Conservation (phyloP, 2,888 invertebrate species). For the Thymelicus sylvestris region DNA sequence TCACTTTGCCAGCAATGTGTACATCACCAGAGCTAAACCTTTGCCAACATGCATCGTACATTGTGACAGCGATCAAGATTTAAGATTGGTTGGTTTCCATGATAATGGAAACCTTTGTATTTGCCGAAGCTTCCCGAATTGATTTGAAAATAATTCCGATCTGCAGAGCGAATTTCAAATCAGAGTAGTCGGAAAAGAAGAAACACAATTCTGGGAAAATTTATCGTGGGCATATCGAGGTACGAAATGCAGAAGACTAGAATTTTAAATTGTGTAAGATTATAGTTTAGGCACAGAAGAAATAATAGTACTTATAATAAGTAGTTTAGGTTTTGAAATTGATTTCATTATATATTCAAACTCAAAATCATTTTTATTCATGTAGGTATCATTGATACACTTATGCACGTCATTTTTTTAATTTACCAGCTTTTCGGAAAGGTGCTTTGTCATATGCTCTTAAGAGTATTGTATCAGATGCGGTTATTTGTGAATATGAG, state of each 20-base stretch:
- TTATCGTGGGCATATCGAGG: too few species aligned
- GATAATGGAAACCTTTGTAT: slow-evolving; percentile 45
- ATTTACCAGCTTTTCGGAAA: too few species aligned
- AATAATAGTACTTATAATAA: too few species aligned
- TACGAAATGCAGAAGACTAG: neutral
- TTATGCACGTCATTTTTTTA: too few species aligned
- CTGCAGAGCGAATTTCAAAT: slow-evolving; percentile 31
- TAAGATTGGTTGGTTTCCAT: slow-evolving; percentile 38
- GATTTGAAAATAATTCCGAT: slow-evolving; percentile 19
- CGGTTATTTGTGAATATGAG: too few species aligned
- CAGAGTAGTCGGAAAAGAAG: neutral
- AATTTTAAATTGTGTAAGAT: neutral
- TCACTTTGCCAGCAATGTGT: slow-evolving; percentile 8
- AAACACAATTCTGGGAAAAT: slow-evolving; percentile 5
- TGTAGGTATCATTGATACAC: too few species aligned
- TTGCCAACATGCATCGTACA: slow-evolving; percentile 17
- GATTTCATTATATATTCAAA: too few species aligned
- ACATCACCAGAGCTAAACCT: slow-evolving; percentile 19
- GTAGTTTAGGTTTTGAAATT: too few species aligned
- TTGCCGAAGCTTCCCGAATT: slow-evolving; percentile 18
- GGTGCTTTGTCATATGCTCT: too few species aligned
- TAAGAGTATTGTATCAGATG: too few species aligned
- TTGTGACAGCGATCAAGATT: slow-evolving; percentile 18
- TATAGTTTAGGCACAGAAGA: too few species aligned
- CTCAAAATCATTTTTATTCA: too few species aligned